These are phyloP conservation scores for Darwinula stevensoni DNA, from an alignment of 2,888 invertebrate genomes.

Conservation along the genomic window DNA sequence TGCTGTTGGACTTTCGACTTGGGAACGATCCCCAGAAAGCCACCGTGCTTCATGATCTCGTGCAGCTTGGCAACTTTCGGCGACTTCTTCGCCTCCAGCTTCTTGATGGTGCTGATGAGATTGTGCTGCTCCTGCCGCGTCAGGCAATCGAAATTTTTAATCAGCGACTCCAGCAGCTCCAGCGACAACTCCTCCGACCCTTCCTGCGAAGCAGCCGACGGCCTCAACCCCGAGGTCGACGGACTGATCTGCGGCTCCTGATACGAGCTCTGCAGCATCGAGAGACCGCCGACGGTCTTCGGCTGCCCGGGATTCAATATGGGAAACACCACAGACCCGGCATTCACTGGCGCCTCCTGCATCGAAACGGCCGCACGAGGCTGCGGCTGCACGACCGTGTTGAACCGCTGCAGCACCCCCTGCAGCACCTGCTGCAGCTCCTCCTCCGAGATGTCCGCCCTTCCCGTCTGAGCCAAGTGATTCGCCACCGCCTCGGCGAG, in stretches of 20 bases:
- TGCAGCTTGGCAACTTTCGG: slow-evolving; percentile 36
- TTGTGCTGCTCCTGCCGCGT: slow-evolving; percentile 52
- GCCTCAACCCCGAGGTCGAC: background rate
- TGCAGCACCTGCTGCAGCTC: slow-evolving; percentile 44
- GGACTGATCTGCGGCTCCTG: background rate
- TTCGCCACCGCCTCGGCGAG: too few species aligned
- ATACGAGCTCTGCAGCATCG: too few species aligned
- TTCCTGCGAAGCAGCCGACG: background rate
- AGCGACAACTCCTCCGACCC: slow-evolving; percentile 26
- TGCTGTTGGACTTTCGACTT: too few species aligned
- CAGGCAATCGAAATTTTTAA: slow-evolving; percentile 50
- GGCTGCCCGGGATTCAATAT: too few species aligned
- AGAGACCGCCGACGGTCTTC: too few species aligned
- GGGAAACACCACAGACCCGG: background rate
- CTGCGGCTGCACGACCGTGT: background rate
- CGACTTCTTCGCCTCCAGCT: slow-evolving; percentile 42
- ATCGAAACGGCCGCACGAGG: background rate
- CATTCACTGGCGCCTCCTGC: background rate
- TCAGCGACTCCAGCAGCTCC: slow-evolving; percentile 40
- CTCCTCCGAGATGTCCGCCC: slow-evolving; percentile 43
- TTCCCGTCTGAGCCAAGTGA: too few species aligned
- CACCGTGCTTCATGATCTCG: too few species aligned
- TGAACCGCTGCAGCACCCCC: slow-evolving; percentile 14
- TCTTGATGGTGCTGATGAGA: slow-evolving; percentile 46
- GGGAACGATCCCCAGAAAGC: too few species aligned